Conservation (phyloP, 1,140 invertebrate species). For the Polyergus mexicanus region DNA sequence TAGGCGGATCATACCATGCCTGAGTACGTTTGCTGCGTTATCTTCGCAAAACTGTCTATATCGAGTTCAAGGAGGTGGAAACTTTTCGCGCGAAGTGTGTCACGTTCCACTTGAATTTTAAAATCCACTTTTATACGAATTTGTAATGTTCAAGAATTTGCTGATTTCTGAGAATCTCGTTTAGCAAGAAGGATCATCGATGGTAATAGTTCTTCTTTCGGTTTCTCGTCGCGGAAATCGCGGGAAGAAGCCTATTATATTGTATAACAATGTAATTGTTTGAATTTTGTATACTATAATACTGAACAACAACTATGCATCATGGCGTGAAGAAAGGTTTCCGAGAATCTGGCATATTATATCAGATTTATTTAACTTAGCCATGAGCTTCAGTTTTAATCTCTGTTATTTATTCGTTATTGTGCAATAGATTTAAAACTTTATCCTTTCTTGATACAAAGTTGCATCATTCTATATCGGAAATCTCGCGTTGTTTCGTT, state of each 20-base stretch:
- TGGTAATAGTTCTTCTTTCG: constrained; percentile 29
- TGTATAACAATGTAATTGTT: constrained; percentile 25
- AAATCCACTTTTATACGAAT: constrained; percentile 28
- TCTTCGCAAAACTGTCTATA: constrained; percentile 30
- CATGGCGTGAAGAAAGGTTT: neutral
- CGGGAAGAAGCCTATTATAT: constrained; percentile 11
- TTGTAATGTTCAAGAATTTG: neutral
- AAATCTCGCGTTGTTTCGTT: constrained; percentile 12
- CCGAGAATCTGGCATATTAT: neutral
- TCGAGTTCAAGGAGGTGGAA: constrained; percentile 75
- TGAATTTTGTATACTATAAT: neutral
- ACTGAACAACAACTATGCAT: neutral
- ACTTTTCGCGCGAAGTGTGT: constrained; percentile 53
- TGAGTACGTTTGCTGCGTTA: constrained; percentile 53
- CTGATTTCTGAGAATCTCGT: neutral
- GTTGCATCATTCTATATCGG: neutral
- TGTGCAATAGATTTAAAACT: neutral
- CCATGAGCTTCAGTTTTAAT: neutral
- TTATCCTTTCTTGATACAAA: neutral
- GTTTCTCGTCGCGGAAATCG: constrained; percentile 5
- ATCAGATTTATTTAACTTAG: neutral
- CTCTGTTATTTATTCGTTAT: neutral
- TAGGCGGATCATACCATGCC: constrained; percentile 32
- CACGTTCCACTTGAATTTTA: constrained; percentile 61
- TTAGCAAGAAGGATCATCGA: neutral